Percentiles rank a stretch among this genome's conserved stretches.
phyloP scores from a whole-genome alignment of 2,888 invertebrate species.

The Lymantria dispar region DNA sequence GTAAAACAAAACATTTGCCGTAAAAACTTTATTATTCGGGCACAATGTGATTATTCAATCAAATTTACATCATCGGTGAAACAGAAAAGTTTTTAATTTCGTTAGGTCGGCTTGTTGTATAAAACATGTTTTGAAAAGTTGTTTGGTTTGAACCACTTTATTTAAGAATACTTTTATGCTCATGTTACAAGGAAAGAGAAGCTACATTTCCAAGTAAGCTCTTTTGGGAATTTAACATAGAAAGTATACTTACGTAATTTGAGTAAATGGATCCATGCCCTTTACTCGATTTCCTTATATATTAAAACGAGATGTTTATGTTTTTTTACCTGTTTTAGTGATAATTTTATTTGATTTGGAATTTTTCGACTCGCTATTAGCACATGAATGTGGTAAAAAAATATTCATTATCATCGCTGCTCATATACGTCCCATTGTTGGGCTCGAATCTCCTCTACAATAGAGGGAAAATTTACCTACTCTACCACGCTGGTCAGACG shows the following conservation, averaged over 20 bases:
- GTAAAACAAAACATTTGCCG: not conserved
- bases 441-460: too few relatives aligned
- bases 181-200: not conserved
- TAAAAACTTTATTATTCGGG: not conserved
- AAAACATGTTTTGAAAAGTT: not conserved
- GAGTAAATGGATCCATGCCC: not conserved
- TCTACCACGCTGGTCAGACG: too few relatives aligned
- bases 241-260: not conserved
- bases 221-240: not conserved
- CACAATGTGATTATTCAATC: not conserved
- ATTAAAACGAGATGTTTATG: too few relatives aligned
- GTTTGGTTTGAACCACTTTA: not conserved
- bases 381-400: too few relatives aligned
- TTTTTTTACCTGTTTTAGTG: too few relatives aligned
- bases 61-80: not conserved
- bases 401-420: too few relatives aligned
- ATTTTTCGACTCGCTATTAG: too few relatives aligned
- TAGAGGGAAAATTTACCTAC: too few relatives aligned
- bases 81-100: not conserved
- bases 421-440: too few relatives aligned
- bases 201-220: not conserved
- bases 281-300: too few relatives aligned
- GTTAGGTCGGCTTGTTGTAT: not conserved
- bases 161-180: not conserved
- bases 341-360: too few relatives aligned